These are phyloP conservation scores for Andrena marginata DNA, from an alignment of 2,888 invertebrate genomes.

Conservation along the genomic window DNA sequence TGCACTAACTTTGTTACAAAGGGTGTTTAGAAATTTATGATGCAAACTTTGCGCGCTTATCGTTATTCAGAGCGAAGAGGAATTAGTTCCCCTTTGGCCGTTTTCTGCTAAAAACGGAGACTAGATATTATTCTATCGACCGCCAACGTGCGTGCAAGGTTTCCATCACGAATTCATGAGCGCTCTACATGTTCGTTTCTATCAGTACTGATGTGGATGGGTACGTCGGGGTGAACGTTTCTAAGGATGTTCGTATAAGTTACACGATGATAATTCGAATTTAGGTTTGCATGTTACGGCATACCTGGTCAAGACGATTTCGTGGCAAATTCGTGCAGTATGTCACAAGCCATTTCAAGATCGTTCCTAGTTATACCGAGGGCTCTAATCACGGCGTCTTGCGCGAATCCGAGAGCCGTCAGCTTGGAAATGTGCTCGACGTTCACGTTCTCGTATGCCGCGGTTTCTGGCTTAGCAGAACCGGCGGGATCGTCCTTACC, in stretches of 20 bases:
- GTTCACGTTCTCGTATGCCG: constrained; percentile 94
- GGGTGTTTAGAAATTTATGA: neutral
- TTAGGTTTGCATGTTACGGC: constrained; percentile 47
- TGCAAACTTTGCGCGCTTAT: neutral
- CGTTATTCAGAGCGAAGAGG: neutral
- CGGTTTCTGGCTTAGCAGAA: constrained; percentile 81
- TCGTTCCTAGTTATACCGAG: constrained; percentile 97
- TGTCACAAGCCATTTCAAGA: constrained; percentile 98
- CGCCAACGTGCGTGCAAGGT: neutral
- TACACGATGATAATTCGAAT: constrained; percentile 15
- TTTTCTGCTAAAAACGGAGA: neutral
- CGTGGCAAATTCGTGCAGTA: constrained; percentile 95
- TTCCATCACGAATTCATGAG: neutral
- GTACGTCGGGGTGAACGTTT: constrained; percentile 15
- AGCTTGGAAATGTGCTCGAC: constrained; percentile 95
- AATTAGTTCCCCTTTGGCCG: neutral
- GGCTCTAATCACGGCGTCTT: constrained; percentile 96
- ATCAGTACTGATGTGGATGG: constrained; percentile 2
- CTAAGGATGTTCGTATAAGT: neutral
- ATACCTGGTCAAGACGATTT: constrained; percentile 86
- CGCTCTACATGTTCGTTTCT: neutral
- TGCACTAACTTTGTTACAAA: neutral
- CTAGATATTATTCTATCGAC: neutral
- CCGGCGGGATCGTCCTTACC: constrained; percentile 78
- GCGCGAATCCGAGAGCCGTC: constrained; percentile 95